Evolutionary conservation across 2,888 invertebrate species (phyloP).

Genomic region (Himalopsyche tibetana): DNA sequence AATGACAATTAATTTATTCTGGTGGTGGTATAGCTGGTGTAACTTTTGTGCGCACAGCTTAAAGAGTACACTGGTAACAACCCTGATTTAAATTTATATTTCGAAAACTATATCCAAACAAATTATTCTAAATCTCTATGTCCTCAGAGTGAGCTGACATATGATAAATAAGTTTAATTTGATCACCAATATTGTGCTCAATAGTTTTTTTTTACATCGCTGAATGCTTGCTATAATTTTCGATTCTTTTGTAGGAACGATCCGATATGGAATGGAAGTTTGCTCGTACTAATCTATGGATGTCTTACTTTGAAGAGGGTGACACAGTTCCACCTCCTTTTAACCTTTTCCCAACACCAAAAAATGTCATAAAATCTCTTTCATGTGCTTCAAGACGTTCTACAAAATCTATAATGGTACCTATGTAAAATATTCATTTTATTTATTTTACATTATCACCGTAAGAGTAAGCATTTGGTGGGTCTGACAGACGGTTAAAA

Average conservation of each 20-base stretch:
- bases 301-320: constrained; percentile 96
- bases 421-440: constrained; percentile 67
- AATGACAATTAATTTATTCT: too few species aligned
- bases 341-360: constrained; percentile 93
- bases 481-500: too few species aligned
- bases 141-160: too few species aligned
- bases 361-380: constrained; percentile 78
- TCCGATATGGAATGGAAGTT: constrained; percentile 99
- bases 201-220: background rate
- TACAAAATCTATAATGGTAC: constrained; percentile 81
- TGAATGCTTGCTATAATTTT: background rate
- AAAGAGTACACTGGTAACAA: too few species aligned
- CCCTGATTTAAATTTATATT: too few species aligned
- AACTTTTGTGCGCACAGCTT: too few species aligned
- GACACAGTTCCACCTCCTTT: constrained; percentile 96
- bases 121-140: too few species aligned
- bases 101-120: background rate
- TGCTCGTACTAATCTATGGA: constrained; percentile 96
- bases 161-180: too few species aligned
- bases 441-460: background rate
- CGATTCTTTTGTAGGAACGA: constrained; percentile 81
- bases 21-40: too few species aligned
- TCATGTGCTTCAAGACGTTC: constrained; percentile 72
- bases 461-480: too few species aligned
- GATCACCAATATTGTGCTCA: background rate